Percentiles rank a stretch among this genome's conserved stretches.
Conservation (phyloP, 2,113 vertebrate genomes). For the Prochilodus magdalenae region DNA sequence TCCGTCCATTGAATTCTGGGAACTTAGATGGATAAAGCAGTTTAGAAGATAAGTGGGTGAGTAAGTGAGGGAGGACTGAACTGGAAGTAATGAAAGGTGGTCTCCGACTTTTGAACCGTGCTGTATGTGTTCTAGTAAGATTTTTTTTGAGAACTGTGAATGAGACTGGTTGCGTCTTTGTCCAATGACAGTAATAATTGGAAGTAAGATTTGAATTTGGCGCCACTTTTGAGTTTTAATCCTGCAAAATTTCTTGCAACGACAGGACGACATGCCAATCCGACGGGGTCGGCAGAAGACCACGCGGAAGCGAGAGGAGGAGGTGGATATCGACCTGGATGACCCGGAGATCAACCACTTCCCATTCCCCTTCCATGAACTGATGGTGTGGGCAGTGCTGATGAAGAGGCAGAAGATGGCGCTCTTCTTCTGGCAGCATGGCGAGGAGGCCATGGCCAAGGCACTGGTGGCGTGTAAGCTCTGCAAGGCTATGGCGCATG, state of each 20-base stretch:
- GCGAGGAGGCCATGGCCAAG: slow-evolving; percentile 98
- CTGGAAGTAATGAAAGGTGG: no score
- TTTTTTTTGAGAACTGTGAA: no score
- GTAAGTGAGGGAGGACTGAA: no score
- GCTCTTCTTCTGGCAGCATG: slow-evolving; percentile 98
- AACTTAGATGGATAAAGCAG: no score
- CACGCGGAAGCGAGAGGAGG: slow-evolving; percentile 93
- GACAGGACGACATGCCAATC: slow-evolving; percentile 93
- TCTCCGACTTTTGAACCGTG: no score
- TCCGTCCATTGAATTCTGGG: no score
- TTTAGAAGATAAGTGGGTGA: no score
- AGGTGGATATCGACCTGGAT: slow-evolving; percentile 97
- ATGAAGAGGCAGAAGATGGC: slow-evolving; percentile 99
- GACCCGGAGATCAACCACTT: slow-evolving; percentile 99
- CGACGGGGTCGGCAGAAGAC: slow-evolving; percentile 93
- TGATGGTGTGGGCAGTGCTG: slow-evolving; percentile 98
- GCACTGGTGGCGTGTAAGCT: slow-evolving; percentile 97
- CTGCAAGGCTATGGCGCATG: slow-evolving; percentile 98
- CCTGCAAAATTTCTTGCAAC: background rate
- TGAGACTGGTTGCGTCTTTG: no score
- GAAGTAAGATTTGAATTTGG: no score
- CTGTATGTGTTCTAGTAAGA: no score
- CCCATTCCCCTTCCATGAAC: slow-evolving; percentile 96
- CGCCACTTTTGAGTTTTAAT: no score
- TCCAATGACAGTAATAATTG: no score